These are phyloP conservation scores for Oscheius myriophilus DNA, from an alignment of 2,888 invertebrate genomes.

Conservation along the genomic window DNA sequence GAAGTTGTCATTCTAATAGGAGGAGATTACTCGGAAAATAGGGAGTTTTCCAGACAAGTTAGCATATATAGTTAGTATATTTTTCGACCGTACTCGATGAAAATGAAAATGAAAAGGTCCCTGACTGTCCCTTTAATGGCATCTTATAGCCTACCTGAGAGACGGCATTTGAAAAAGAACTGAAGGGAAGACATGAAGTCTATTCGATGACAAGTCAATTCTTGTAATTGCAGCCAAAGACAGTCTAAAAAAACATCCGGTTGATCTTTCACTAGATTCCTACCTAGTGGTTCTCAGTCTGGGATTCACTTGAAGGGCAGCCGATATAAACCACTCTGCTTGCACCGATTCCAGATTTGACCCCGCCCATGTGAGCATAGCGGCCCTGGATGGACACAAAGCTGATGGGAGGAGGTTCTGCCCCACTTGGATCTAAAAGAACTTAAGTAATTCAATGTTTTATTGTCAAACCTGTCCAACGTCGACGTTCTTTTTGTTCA, in stretches of 20 bases:
- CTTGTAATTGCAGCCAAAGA: conserved; percentile 91
- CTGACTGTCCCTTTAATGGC: no score
- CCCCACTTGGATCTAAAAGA: conserved; percentile 49
- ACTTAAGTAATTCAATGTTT: background rate
- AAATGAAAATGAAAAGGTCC: no score
- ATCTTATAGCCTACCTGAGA: conserved; percentile 40
- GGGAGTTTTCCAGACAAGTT: no score
- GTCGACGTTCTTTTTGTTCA: conserved; percentile 87
- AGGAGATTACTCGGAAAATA: no score
- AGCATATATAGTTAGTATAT: no score
- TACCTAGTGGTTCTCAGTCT: conserved; percentile 76
- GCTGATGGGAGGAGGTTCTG: conserved; percentile 58
- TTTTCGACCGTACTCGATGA: no score
- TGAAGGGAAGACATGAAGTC: conserved; percentile 82
- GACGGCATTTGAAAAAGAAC: conserved; percentile 86
- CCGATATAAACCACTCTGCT: conserved; percentile 82
- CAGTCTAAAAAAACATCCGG: conserved; percentile 30
- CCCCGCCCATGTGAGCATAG: conserved; percentile 86
- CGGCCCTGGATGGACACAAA: conserved; percentile 82
- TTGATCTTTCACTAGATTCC: background rate
- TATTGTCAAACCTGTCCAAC: conserved; percentile 74
- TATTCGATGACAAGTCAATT: conserved; percentile 90
- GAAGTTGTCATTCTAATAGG: no score
- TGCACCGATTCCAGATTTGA: conserved; percentile 79
- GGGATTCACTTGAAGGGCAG: conserved; percentile 85